Evolutionary conservation across 2,113 vertebrate species (phyloP).

Genomic region (Lota lota): DNA sequence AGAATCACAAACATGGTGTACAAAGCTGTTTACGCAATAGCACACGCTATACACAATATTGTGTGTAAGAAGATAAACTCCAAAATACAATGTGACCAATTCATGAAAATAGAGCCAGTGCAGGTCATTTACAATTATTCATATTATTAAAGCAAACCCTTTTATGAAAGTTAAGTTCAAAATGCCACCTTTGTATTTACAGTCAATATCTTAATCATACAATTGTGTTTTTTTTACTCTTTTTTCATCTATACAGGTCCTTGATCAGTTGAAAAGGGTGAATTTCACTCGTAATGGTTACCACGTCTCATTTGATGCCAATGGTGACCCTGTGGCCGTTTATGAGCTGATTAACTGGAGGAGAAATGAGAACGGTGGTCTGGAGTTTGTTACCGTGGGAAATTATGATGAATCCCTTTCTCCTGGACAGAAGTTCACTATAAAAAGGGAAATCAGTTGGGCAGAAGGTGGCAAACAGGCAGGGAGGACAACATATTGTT

Average conservation of each 20-base stretch:
- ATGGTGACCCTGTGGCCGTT: conserved; percentile 62
- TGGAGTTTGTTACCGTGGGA: conserved; percentile 56
- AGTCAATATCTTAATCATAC: no score
- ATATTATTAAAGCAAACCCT: no score
- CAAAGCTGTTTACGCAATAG: conserved; percentile 71
- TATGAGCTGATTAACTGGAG: conserved; percentile 73
- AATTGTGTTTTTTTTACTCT: not conserved
- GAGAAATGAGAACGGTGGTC: conserved; percentile 25
- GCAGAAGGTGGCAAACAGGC: conserved; percentile 40
- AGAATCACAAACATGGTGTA: conserved; percentile 69
- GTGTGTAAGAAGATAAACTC: conserved; percentile 40
- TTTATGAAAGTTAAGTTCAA: no score
- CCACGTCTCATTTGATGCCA: conserved; percentile 61
- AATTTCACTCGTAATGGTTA: conserved; percentile 61
- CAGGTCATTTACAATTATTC: conserved; percentile 42
- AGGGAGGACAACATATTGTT: not conserved
- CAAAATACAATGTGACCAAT: conserved; percentile 40
- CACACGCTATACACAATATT: conserved; percentile 57
- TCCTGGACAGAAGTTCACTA: conserved; percentile 45
- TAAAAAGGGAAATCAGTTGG: conserved; percentile 61
- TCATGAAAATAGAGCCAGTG: conserved; percentile 27
- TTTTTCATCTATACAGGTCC: conserved; percentile 39
- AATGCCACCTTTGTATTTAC: no score
- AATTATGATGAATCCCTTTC: conserved; percentile 58
- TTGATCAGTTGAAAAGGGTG: conserved; percentile 49